Conservation (phyloP, 2,888 invertebrate genomes). For the Gryllus longicercus region DNA sequence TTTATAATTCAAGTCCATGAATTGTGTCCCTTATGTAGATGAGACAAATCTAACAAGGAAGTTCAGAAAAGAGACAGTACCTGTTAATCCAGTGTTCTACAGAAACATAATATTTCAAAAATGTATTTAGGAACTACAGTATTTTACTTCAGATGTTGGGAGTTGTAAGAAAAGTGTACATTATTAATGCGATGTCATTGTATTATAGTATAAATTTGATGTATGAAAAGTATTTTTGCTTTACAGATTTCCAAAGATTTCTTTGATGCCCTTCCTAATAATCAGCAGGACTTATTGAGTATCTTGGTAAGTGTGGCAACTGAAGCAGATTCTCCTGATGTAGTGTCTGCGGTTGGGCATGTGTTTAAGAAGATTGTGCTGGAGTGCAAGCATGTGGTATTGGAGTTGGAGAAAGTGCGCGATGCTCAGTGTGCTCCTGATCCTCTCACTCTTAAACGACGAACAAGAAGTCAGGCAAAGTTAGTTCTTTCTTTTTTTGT, state of each 20-base stretch:
- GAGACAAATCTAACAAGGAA: too few relatives aligned
- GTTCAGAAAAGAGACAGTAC: too few relatives aligned
- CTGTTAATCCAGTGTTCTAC: too few relatives aligned
- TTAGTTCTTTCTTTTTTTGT: not conserved
- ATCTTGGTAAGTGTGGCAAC: slow-evolving; percentile 30
- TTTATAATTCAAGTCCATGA: too few relatives aligned
- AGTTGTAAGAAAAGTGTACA: not conserved
- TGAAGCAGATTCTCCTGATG: slow-evolving; percentile 56
- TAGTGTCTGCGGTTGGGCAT: slow-evolving; percentile 59
- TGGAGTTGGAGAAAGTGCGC: slow-evolving; percentile 20
- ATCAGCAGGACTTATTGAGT: slow-evolving; percentile 12
- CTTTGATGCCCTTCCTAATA: slow-evolving; percentile 44
- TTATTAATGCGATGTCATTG: not conserved
- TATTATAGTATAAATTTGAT: not conserved
- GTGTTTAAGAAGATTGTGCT: slow-evolving; percentile 65
- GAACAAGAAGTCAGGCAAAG: not conserved
- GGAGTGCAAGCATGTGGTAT: slow-evolving; percentile 52
- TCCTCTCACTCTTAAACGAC: not conserved
- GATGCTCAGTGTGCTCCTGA: slow-evolving; percentile 20
- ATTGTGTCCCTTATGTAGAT: too few relatives aligned
- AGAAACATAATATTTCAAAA: too few relatives aligned
- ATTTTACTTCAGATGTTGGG: not conserved
- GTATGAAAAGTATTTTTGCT: not conserved
- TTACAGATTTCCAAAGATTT: slow-evolving; percentile 53
- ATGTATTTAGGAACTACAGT: too few relatives aligned